A percentile compares a stretch with the other conserved stretches of the same genome.
Evolutionary conservation across 2,113 vertebrate species (phyloP).

Genomic region (Amphiprion percula): DNA sequence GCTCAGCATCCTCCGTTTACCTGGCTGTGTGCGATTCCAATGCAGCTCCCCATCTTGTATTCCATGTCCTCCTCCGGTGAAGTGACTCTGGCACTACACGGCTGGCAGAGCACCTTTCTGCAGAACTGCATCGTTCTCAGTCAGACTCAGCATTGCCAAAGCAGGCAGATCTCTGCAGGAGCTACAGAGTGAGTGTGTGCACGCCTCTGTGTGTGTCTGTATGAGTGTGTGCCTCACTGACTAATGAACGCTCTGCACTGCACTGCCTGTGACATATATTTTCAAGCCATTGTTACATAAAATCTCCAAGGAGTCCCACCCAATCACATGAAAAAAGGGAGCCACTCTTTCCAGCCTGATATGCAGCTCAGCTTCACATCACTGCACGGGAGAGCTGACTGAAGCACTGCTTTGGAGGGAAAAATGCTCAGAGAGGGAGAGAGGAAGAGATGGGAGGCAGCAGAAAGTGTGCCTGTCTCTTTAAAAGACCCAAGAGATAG

Average conservation of each 20-base stretch:
- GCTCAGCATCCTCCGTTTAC: constrained; percentile 69
- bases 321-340: constrained; percentile 39
- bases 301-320: constrained; percentile 46
- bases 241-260: constrained; percentile 47
- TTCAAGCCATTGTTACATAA: constrained; percentile 68
- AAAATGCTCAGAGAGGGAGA: constrained; percentile 44
- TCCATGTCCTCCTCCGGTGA: constrained; percentile 87
- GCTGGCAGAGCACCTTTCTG: constrained; percentile 84
- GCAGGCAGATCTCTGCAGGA: constrained; percentile 57
- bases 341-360: constrained; percentile 37
- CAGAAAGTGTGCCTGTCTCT: constrained; percentile 60
- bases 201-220: constrained; percentile 51
- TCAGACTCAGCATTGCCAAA: constrained; percentile 68
- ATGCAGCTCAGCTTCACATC: constrained; percentile 48
- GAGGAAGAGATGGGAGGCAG: constrained; percentile 42
- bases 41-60: constrained; percentile 88
- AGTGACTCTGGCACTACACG: constrained; percentile 84
- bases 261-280: constrained; percentile 59
- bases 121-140: constrained; percentile 85
- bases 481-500: constrained; percentile 59
- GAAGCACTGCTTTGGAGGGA: constrained; percentile 56
- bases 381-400: constrained; percentile 47
- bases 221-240: constrained; percentile 53
- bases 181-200: constrained; percentile 44
- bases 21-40: constrained; percentile 81